Evolutionary conservation across 2,888 invertebrate genomes (phyloP), one percentile per base, ranked within the genome.

Genomic region (Rhyacophila evoluta): DNA sequence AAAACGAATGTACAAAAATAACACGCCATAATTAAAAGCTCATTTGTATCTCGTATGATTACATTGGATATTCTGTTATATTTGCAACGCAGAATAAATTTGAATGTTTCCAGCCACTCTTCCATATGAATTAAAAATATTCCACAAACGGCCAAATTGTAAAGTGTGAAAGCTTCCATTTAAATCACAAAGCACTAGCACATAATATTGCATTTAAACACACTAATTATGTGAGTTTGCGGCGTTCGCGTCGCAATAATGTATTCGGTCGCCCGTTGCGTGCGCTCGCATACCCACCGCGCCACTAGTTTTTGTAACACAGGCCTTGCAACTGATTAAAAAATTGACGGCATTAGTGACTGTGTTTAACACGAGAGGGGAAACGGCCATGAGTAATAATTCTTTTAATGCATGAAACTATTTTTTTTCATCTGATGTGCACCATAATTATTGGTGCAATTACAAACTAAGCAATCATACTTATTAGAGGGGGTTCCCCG

Each of bases 121-220:
- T 19, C 5, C 19, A 8, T 55, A 19, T 25, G 25, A 19, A 41
- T 38, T 8, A 38, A 38, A 38, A 38, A 38, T 38, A 11, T 38
- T 25, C 6, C 29, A 19, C 19, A 19, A 0, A 10, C 55, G 1
- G 19, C 25, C 55, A 55, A 55, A 55, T 55, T 55, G 55, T 8
- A 25, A 55, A 55, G 55, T 55, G 55, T 19, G 25, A 55, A 55
- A 25, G 55, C 55, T 55, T 55, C 19, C 55, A 55, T 55, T 55
- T 55, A 55, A 55, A 55, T 55, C 55, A 55, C 55, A 55, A 55
- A 55, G 55, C 55, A 55, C 55, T 55, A 55, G 55, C 55, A 19
- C 55, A 55, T 55, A 55, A 55, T 55, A 19, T 55, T 55, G 55
- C 55, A 55, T 55, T 55, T 55, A 55, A 55, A 55, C 55, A 55